Evolutionary conservation across 2,113 vertebrate species (phyloP).

Genomic region (human (Homo sapiens)): DNA sequence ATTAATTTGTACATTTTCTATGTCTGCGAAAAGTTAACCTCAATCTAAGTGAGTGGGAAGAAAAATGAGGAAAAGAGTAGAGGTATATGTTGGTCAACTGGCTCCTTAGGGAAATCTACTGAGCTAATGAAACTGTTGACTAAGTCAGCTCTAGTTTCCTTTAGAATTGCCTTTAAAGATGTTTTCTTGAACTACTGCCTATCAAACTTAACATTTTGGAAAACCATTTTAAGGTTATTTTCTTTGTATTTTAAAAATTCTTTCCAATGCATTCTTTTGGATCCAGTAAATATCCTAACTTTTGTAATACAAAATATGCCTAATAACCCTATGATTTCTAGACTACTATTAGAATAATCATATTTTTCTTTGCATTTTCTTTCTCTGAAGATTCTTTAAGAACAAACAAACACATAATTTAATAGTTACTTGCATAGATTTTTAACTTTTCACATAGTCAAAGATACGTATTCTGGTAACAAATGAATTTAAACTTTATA

Average conservation of each 20-base stretch:
- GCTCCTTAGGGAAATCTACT: constrained; percentile 23
- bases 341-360: background rate
- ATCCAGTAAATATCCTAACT: background rate
- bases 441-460: background rate
- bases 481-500: constrained; percentile 50
- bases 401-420: background rate
- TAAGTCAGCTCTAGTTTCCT: constrained; percentile 37
- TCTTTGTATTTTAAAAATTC: background rate
- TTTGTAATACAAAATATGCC: background rate
- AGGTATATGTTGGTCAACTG: background rate
- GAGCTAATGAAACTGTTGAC: constrained; percentile 60
- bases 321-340: background rate
- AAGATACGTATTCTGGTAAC: constrained; percentile 6
- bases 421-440: background rate
- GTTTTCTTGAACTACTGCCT: constrained; percentile 22
- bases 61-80: background rate
- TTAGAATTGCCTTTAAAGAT: constrained; percentile 21
- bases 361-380: background rate
- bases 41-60: background rate
- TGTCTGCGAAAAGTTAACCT: background rate
- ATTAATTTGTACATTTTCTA: constrained; percentile 1
- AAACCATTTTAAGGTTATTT: background rate
- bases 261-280: background rate
- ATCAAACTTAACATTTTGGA: constrained; percentile 2
- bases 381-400: background rate